Conservation (phyloP, 2,797 vertebrate species). For the Alauda arvensis region DNA sequence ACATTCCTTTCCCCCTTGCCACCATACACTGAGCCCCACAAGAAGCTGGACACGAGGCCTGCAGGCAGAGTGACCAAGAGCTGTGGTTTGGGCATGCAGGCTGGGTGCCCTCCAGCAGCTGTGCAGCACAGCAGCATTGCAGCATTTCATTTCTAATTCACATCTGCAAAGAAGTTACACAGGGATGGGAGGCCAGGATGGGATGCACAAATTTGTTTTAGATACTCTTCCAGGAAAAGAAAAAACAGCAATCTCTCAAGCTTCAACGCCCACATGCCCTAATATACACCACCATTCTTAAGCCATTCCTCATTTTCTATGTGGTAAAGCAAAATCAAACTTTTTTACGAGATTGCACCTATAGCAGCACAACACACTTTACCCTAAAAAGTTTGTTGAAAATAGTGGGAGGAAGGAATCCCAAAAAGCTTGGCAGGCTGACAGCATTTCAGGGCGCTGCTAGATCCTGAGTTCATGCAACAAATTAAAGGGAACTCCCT, state of each 20-base stretch:
- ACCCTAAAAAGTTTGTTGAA: not conserved
- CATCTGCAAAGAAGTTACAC: not conserved
- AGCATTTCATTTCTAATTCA: not conserved
- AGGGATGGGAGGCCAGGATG: not conserved
- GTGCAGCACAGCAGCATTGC: not conserved
- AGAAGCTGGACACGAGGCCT: not conserved
- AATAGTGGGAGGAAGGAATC: not conserved
- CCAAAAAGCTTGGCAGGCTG: constrained; percentile 20
- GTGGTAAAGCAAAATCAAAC: not conserved
- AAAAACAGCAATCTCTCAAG: not conserved
- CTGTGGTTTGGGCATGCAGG: not conserved
- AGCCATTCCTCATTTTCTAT: not conserved
- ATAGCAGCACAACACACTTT: not conserved
- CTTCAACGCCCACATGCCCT: not conserved
- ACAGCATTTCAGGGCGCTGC: not conserved
- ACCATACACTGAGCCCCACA: rapidly evolving
- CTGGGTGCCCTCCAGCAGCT: not conserved
- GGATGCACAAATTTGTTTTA: not conserved
- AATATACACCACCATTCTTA: not conserved
- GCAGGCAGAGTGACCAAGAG: not conserved
- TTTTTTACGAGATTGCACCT: not conserved
- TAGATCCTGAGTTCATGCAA: constrained; percentile 40
- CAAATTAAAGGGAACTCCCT: constrained; percentile 56
- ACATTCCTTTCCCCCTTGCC: not conserved
- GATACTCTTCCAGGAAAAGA: not conserved